phyloP scores from a whole-genome alignment of 2,113 vertebrate genomes.

The Chascanopsetta lugubris region DNA sequence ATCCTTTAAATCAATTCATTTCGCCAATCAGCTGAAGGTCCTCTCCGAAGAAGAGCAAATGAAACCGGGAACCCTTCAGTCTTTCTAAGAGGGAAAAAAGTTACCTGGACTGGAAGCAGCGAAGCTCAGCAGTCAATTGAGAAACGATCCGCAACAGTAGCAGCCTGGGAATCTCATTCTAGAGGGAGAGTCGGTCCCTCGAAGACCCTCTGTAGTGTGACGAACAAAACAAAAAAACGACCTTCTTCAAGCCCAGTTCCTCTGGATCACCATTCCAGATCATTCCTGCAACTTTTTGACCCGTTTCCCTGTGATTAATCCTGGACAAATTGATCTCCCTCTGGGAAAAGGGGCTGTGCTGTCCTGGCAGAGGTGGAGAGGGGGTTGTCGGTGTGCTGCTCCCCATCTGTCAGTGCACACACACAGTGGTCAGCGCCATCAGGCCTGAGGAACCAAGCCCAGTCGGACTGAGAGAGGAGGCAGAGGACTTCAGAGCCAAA shows the following conservation, averaged over 20 bases:
- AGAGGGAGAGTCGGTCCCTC: constrained; percentile 3
- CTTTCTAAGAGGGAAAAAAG: neutral
- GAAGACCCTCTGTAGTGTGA: constrained; percentile 1
- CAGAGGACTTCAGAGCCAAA: constrained; percentile 90
- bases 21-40: constrained; percentile 46
- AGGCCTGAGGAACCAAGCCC: constrained; percentile 76
- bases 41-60: constrained; percentile 19
- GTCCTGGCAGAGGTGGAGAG: constrained; percentile 79
- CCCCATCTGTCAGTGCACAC: constrained; percentile 63
- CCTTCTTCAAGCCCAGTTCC: constrained; percentile 41
- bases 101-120: constrained; percentile 24
- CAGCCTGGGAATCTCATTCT: constrained; percentile 31
- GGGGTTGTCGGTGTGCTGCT: constrained; percentile 63
- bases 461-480: constrained; percentile 71
- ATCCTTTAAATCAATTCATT: constrained; percentile 30
- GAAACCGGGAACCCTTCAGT: constrained; percentile 25
- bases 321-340: constrained; percentile 80
- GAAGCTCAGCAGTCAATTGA: constrained; percentile 21
- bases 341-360: constrained; percentile 73
- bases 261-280: constrained; percentile 66
- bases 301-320: constrained; percentile 65
- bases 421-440: constrained; percentile 61
- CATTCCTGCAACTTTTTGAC: constrained; percentile 55
- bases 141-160: constrained; percentile 25
- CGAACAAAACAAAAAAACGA: too few relatives aligned